phyloP scores from a whole-genome alignment of 2,888 invertebrate genomes.

The Ophion ellenae region DNA sequence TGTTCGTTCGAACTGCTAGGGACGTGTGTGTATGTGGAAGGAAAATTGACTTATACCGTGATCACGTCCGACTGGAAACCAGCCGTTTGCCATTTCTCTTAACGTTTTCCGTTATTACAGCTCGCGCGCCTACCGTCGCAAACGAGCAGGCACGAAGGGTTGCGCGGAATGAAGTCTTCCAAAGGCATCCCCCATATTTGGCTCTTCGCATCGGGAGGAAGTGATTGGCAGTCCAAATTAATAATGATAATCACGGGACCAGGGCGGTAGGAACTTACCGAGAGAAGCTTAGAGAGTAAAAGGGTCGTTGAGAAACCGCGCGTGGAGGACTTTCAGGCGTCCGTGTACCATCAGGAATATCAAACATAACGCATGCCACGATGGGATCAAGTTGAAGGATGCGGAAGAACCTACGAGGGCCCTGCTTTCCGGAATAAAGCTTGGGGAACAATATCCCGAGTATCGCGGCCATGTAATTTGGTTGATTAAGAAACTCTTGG shows the following conservation, averaged over 20 bases:
- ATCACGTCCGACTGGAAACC: constrained; percentile 50
- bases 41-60: constrained; percentile 59
- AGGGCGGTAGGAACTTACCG: constrained; percentile 48
- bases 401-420: constrained; percentile 59
- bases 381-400: constrained; percentile 42
- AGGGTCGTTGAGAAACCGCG: constrained; percentile 52
- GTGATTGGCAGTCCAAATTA: constrained; percentile 70
- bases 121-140: background rate
- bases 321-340: constrained; percentile 37
- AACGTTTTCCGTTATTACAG: constrained; percentile 5
- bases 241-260: constrained; percentile 69
- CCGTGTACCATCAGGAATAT: background rate
- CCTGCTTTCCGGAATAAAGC: constrained; percentile 74
- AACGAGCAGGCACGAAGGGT: constrained; percentile 33
- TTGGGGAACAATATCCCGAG: constrained; percentile 52
- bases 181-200: constrained; percentile 53
- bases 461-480: constrained; percentile 28
- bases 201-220: constrained; percentile 50
- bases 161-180: constrained; percentile 53
- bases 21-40: constrained; percentile 16
- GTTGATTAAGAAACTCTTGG: constrained; percentile 63
- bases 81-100: constrained; percentile 58
- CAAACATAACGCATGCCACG: constrained; percentile 32
- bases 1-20: constrained; percentile 24
- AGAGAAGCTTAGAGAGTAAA: constrained; percentile 25